These are phyloP conservation scores for Porites lutea DNA, from an alignment of 64 coral and sea anemone genomes.

Conservation along the genomic window DNA sequence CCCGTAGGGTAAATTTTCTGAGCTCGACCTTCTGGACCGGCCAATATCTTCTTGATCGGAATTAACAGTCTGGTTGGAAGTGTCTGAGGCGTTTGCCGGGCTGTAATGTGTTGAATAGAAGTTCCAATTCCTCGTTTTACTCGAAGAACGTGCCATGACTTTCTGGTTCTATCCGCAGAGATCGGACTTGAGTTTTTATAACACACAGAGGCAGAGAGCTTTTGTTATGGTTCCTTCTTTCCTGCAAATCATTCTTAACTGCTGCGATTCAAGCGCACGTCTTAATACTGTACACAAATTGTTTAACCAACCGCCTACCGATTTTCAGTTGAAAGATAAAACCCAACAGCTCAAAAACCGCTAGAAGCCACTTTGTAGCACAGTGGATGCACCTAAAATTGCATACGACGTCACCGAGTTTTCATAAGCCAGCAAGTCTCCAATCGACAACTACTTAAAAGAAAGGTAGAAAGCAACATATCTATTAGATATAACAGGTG, in stretches of 20 bases:
- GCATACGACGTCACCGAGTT: not conserved
- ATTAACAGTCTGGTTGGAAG: not conserved
- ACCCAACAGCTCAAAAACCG: not conserved
- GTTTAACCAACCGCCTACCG: conserved; percentile 4
- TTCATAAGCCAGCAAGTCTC: not conserved
- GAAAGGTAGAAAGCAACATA: not conserved
- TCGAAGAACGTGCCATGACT: not conserved
- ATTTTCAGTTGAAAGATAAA: not conserved
- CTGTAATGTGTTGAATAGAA: not conserved
- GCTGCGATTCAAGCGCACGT: not conserved
- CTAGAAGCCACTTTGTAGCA: not conserved
- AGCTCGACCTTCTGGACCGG: not conserved
- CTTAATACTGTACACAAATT: not conserved
- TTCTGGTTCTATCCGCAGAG: not conserved
- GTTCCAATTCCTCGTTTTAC: not conserved
- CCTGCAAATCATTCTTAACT: not conserved
- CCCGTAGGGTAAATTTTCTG: not conserved
- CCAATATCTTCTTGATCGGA: not conserved
- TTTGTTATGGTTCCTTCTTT: too few relatives aligned
- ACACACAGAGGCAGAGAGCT: too few relatives aligned
- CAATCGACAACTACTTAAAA: not conserved
- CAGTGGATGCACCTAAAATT: not conserved
- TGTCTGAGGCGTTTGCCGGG: not conserved
- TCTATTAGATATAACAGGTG: not conserved
- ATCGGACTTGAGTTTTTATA: too few relatives aligned